Evolutionary conservation across 2,797 vertebrate species (phyloP), one percentile per base, ranked within the genome.

Genomic region (Apogon talboti): DNA sequence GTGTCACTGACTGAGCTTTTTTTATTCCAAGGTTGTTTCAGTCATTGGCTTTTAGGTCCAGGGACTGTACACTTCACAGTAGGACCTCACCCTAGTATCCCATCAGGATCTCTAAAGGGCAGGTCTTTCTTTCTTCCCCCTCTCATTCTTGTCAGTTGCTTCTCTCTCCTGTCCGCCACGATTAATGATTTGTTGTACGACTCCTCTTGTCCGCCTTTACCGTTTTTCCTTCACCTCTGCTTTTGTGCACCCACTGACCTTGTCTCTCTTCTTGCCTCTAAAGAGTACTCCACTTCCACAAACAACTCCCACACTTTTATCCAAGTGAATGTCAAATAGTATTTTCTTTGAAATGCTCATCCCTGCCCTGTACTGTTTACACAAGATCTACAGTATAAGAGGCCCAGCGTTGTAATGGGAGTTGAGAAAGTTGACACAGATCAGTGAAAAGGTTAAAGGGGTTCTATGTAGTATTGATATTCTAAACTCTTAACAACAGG

Each of bases 131-230:
- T 16, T 66, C 35, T 50, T 45, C 38, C 53, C 46, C 30, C 14
- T 13, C 44, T 33, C 28, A 33, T 53, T 69, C 28, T 24, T 42
- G 59, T 64, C 66, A 49, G 38, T 44, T 50, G 40, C 58, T 76
- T 19, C 52, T 53, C 33, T 71, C 53, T 33, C 38, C 56, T 65
- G 59, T 71, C 66, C 45, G 13, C 51, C 30, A 16, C 19, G 21
- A 82, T 83, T 66, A 83, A 83, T 74, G 48, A 49, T 53, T 72
- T 41, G 35, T 51, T 45, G 28, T 71, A 38, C 10, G 18, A 13
- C 24, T 64, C 33, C 11, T 49, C 61, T 49, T 61, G 30, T 21
- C 30, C 61, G 35, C 14, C 33, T 51, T 76, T 41, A 42, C 6
- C 24, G 18, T 60, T 30, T 65, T 68, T 38, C 21, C n/a, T 16